phyloP scores from a whole-genome alignment of 2,113 vertebrate species.

The Dasyurus viverrinus region DNA sequence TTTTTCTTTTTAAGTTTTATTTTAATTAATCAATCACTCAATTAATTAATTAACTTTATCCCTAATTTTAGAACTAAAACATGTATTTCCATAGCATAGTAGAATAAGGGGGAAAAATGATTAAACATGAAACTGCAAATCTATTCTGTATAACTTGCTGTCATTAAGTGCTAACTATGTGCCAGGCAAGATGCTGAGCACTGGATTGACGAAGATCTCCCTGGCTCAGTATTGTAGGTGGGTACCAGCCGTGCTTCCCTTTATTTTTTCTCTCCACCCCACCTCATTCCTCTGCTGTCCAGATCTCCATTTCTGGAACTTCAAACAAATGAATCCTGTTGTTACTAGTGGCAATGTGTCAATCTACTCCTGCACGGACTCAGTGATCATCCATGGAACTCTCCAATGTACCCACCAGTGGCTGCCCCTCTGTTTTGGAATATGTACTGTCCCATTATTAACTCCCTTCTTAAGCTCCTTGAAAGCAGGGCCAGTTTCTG shows the following conservation, averaged over 20 bases:
- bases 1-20: not conserved
- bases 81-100: not conserved
- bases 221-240: not conserved
- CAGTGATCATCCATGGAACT: not conserved
- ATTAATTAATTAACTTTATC: not conserved
- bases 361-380: not conserved
- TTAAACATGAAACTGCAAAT: not conserved
- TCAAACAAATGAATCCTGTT: not conserved
- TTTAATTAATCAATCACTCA: not conserved
- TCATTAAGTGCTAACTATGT: not conserved
- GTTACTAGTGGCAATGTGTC: not conserved
- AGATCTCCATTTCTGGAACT: not conserved
- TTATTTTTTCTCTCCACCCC: not conserved
- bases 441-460: not conserved
- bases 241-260: not conserved
- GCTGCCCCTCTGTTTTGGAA: not conserved
- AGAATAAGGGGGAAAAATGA: not conserved
- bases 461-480: not conserved
- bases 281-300: not conserved
- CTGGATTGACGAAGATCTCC: not conserved
- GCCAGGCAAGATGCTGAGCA: not conserved
- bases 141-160: not conserved
- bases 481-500: not conserved
- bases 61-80: not conserved
- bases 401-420: not conserved